Base-by-base conservation (phyloP, 2,888 invertebrate genomes). In the Octonoba sinensis region DNA sequence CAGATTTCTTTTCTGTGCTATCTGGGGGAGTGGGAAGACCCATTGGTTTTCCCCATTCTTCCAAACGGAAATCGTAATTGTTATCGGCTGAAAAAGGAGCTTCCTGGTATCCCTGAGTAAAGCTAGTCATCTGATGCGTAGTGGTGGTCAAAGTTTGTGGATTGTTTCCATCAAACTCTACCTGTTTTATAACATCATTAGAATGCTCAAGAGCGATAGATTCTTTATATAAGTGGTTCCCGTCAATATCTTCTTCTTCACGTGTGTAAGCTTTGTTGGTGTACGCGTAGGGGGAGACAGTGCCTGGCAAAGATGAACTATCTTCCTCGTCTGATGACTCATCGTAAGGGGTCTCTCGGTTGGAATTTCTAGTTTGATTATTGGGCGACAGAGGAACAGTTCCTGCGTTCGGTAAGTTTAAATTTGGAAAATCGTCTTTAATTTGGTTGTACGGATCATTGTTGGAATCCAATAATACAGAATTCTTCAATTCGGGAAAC, bases 21-120 rank as follows among this genome's bases (percentile, higher is more conserved):
- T 85, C 85, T 22, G 84, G 84, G 36, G 90, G 89, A 86, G 95
- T 94, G 1, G 96, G 96, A 27, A 97, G 90, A 51, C 96, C 95
- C 86, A 97, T 90, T 11, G 97, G 97, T 87, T 96, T 95, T 6
- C 96, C 97, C 97, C 97, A 97, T 54, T 90, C 90, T 71, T 93
- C 93, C 11, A 96, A 64, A 12, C 56, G 74, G 36, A 84, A 84
- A 60, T 84, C 84, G 20, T 84, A 75, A 36, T 70, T 72, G 1
- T 74, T 60, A 46, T 67, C 62, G 0, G 71, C 71, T 4, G 72
- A n/a, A 44, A 49, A 56, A 6, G 64, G 56, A 20, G 24, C 24
- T 44, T 81, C 81, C 62, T 77, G 64, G 49, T 59, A 82, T 20
- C 59, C 75, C 24, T 65, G 74, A 65, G 74, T 64, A 59, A 71